phyloP scores from a whole-genome alignment of 2,797 vertebrate genomes.

The Aulostomus chinensis region DNA sequence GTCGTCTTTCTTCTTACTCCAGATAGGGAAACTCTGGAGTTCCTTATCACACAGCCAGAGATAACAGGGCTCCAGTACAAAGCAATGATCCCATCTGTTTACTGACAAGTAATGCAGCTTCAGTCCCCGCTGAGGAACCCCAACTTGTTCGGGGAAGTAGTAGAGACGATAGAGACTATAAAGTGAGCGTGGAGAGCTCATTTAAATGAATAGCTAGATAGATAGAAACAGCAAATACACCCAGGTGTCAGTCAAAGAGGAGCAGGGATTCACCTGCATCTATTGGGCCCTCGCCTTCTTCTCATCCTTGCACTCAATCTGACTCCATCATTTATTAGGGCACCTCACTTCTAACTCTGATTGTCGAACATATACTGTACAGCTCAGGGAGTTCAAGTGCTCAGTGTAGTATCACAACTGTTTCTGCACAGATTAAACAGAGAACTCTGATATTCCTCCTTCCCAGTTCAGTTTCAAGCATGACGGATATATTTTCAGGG shows the following conservation, averaged over 20 bases:
- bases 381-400: no score
- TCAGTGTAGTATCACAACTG: no score
- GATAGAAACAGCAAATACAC: slow-evolving; percentile 18
- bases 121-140: slow-evolving; percentile 49
- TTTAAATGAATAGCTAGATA: slow-evolving; percentile 49
- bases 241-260: slow-evolving; percentile 6
- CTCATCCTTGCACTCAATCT: not conserved
- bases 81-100: slow-evolving; percentile 60
- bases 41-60: slow-evolving; percentile 64
- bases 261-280: not conserved
- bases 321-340: not conserved
- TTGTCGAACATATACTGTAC: no score
- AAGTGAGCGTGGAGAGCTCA: slow-evolving; percentile 27
- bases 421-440: no score
- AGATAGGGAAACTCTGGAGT: slow-evolving; percentile 60
- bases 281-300: slow-evolving; percentile 6
- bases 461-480: no score
- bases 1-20: slow-evolving; percentile 57
- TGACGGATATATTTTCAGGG: no score
- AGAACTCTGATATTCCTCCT: no score
- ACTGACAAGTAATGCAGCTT: slow-evolving; percentile 57
- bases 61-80: slow-evolving; percentile 63
- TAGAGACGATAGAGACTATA: slow-evolving; percentile 34
- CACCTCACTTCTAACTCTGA: not conserved
- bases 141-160: slow-evolving; percentile 56